Percentiles rank a stretch among this genome's conserved stretches.
phyloP scores from a whole-genome alignment of 2,888 invertebrate genomes.

The Clivina fossor region DNA sequence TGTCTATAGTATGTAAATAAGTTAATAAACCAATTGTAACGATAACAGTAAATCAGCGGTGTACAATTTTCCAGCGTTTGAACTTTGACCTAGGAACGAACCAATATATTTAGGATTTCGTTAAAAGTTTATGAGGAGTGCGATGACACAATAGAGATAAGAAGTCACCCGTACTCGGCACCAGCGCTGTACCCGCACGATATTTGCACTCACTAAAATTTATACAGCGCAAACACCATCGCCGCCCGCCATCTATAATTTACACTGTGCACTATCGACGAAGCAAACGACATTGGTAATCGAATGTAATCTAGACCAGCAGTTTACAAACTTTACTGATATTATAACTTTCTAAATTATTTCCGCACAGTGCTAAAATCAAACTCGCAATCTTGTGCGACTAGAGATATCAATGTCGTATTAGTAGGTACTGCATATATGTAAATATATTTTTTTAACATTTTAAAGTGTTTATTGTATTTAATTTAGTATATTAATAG shows the following conservation, averaged over 20 bases:
- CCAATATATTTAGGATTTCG: slow-evolving; percentile 26
- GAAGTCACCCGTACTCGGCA: slow-evolving; percentile 8
- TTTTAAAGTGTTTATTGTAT: no score
- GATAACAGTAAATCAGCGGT: no score
- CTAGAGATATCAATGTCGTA: no score
- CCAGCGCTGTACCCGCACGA: neutral
- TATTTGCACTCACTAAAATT: neutral
- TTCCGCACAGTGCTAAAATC: neutral
- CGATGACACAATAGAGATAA: slow-evolving; percentile 30
- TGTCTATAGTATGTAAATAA: no score
- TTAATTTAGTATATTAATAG: no score
- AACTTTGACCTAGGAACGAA: slow-evolving; percentile 8
- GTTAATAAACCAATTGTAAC: no score
- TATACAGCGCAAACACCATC: neutral
- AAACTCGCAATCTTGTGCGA: no score
- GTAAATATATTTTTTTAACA: no score
- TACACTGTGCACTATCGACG: slow-evolving; percentile 1
- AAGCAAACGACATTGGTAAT: slow-evolving; percentile 16
- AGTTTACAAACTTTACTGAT: slow-evolving; percentile 14
- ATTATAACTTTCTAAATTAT: slow-evolving; percentile 10
- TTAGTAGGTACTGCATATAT: no score
- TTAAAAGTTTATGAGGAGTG: slow-evolving; percentile 11
- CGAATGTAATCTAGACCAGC: slow-evolving; percentile 13
- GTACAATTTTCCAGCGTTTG: slow-evolving; percentile 30
- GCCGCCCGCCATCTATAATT: slow-evolving; percentile 1